phyloP scores from a whole-genome alignment of 2,888 invertebrate genomes.

The Drosophila vallismaia region DNA sequence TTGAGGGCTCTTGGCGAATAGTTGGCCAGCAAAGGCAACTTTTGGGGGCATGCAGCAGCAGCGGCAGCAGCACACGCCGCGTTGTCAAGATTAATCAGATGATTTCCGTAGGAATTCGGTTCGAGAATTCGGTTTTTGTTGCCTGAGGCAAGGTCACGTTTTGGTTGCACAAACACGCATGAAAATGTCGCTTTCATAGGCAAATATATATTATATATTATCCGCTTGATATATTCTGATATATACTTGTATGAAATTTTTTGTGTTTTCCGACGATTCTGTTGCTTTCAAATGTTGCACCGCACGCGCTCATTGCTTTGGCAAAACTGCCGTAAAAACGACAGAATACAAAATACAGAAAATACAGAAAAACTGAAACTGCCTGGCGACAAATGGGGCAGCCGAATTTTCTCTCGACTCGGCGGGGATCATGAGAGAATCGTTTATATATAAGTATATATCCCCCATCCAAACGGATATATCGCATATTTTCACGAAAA shows the following conservation, averaged over 20 bases:
- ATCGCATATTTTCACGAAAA: conserved; percentile 68
- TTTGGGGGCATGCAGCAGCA: conserved; percentile 2
- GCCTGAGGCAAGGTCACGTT: conserved; percentile 60
- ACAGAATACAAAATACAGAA: conserved; percentile 39
- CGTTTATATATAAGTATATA: conserved; percentile 32
- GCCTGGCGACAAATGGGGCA: conserved; percentile 57
- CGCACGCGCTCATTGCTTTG: conserved; percentile 75
- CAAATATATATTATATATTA: conserved; percentile 17
- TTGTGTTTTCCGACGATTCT: conserved; percentile 58
- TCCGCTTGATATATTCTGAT: conserved; percentile 3
- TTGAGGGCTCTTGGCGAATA: background rate
- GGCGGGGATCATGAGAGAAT: conserved; percentile 46
- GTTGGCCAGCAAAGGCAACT: background rate
- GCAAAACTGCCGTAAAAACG: conserved; percentile 60
- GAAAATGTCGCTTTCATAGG: conserved; percentile 16
- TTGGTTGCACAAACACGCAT: conserved; percentile 37
- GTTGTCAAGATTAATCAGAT: conserved; percentile 27
- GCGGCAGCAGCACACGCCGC: background rate
- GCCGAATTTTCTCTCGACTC: conserved; percentile 50
- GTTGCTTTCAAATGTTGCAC: conserved; percentile 53
- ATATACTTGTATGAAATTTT: conserved; percentile 60
- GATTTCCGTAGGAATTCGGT: conserved; percentile 22
- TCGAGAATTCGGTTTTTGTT: conserved; percentile 10
- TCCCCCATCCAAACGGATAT: conserved; percentile 56
- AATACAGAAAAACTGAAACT: conserved; percentile 29